Conservation (phyloP, 2,888 invertebrate species). For the Melinaea marsaeus region DNA sequence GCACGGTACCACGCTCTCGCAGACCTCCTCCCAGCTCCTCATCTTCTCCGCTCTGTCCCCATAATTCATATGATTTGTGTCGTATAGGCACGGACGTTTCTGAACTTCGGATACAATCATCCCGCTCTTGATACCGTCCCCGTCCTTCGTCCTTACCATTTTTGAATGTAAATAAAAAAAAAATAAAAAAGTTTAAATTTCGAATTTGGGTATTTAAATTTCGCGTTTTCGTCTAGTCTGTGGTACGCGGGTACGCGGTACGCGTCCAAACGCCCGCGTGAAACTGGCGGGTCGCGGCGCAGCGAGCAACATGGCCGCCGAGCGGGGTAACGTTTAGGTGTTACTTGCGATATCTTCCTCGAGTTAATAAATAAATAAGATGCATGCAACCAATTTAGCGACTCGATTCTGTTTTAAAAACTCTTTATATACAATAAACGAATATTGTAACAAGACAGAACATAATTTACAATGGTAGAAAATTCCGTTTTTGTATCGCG, state of each 20-base stretch:
- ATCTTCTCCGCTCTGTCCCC: conserved; percentile 69
- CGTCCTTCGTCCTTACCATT: conserved; percentile 67
- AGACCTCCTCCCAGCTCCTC: conserved; percentile 71
- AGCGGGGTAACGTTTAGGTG: conserved; percentile 63
- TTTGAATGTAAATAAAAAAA: conserved; percentile 30
- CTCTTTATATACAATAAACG: neutral
- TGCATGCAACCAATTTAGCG: conserved; percentile 40
- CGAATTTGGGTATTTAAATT: conserved; percentile 40
- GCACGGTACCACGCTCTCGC: conserved; percentile 65
- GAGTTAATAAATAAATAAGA: conserved; percentile 70
- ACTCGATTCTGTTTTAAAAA: conserved; percentile 11
- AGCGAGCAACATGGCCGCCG: conserved; percentile 61
- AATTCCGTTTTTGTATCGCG: neutral
- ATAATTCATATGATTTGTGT: conserved; percentile 64
- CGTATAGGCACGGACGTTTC: conserved; percentile 64
- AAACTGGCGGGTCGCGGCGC: conserved; percentile 62
- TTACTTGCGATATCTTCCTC: conserved; percentile 61
- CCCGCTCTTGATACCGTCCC: conserved; percentile 65
- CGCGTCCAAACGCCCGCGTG: conserved; percentile 65
- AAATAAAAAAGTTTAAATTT: conserved; percentile 31
- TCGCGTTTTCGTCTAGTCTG: conserved; percentile 37
- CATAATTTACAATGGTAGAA: neutral
- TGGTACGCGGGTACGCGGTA: conserved; percentile 44
- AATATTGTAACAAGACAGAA: neutral
- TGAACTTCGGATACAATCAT: conserved; percentile 65